A percentile compares a stretch with the other conserved stretches of the same genome.
These are phyloP conservation scores for Phalacrocorax aristotelis DNA, from an alignment of 2,113 vertebrate genomes.

Conservation along the genomic window DNA sequence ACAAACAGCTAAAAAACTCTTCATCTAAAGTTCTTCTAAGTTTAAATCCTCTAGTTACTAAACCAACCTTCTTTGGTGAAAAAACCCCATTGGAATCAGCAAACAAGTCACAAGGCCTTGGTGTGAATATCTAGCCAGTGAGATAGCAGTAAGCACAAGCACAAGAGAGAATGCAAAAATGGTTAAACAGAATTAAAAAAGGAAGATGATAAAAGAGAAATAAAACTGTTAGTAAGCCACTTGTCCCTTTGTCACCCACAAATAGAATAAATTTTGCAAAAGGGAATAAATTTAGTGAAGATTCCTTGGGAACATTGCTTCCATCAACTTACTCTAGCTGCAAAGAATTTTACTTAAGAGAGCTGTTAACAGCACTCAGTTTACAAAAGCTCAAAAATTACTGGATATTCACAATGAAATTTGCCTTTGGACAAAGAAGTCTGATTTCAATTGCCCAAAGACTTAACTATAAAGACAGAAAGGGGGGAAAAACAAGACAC, in stretches of 20 bases:
- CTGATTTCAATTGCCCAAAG: not conserved
- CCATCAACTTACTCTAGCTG: not conserved
- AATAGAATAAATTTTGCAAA: not conserved
- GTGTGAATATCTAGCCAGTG: slow-evolving; percentile 82
- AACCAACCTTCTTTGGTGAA: slow-evolving; percentile 92
- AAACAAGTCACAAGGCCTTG: slow-evolving; percentile 91
- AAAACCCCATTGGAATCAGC: slow-evolving; percentile 92
- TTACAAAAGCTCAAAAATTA: not conserved
- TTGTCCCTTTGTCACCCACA: not conserved
- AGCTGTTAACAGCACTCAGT: not conserved
- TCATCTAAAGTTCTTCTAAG: slow-evolving; percentile 44
- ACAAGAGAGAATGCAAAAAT: slow-evolving; percentile 32
- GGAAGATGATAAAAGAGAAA: not conserved
- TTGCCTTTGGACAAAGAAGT: not conserved
- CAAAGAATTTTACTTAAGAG: not conserved
- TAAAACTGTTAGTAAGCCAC: not conserved
- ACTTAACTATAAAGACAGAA: not conserved
- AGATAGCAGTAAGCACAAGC: slow-evolving; percentile 53
- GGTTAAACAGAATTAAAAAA: slow-evolving; percentile 21
- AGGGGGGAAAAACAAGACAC: not conserved
- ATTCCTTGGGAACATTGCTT: not conserved
- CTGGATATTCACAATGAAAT: not conserved
- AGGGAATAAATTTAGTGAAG: not conserved
- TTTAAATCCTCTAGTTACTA: slow-evolving; percentile 37
- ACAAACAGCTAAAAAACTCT: slow-evolving; percentile 26